Conservation (phyloP, 2,888 invertebrate genomes). For the Caenorhabditis sulstoni region DNA sequence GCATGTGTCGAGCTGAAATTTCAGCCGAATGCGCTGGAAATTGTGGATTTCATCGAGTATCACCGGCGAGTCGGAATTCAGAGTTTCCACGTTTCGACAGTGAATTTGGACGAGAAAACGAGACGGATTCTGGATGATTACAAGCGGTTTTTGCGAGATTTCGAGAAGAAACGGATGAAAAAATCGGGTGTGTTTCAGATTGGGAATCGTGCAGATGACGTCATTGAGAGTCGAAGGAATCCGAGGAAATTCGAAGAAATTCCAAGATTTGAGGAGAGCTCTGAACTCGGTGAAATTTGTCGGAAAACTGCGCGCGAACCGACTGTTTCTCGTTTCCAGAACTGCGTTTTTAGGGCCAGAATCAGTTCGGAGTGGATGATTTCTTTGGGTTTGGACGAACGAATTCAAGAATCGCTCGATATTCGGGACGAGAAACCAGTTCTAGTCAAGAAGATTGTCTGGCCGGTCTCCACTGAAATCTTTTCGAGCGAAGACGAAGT, state of each 20-base stretch:
- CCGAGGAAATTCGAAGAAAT: too few species aligned
- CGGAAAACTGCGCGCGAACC: too few species aligned
- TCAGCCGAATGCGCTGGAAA: constrained; percentile 24
- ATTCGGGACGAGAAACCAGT: neutral
- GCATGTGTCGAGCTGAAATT: constrained; percentile 20
- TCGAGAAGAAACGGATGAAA: too few species aligned
- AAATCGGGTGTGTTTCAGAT: constrained; percentile 7
- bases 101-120: constrained; percentile 34
- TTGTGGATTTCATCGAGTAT: constrained; percentile 22
- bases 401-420: too few species aligned
- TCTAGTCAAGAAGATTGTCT: too few species aligned
- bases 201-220: constrained; percentile 19
- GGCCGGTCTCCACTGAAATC: too few species aligned
- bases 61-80: constrained; percentile 12
- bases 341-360: constrained; percentile 18
- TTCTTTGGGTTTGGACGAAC: constrained; percentile 13
- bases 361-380: constrained; percentile 10
- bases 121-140: constrained; percentile 41
- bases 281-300: too few species aligned
- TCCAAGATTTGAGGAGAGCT: neutral
- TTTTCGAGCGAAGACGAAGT: too few species aligned
- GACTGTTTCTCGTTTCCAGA: constrained; percentile 10
- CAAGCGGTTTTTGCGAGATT: neutral
- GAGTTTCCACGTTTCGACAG: constrained; percentile 18
- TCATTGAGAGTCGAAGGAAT: constrained; percentile 10